Percentiles rank a stretch among this genome's conserved stretches.
phyloP scores from a whole-genome alignment of 2,113 vertebrate species.

The Patagioenas fasciata region DNA sequence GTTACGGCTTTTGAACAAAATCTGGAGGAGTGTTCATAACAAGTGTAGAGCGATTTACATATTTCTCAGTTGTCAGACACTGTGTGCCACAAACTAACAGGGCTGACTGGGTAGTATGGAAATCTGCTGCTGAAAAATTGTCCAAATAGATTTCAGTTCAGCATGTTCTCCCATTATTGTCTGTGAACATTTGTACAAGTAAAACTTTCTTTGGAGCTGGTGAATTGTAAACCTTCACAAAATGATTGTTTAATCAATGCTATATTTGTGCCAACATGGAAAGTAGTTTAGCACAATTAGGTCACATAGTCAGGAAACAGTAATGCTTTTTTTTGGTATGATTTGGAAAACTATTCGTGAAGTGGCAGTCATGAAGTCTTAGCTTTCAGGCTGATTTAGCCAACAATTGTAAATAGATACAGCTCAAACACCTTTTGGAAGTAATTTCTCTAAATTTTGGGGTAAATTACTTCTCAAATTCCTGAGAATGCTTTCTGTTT shows the following conservation, averaged over 20 bases:
- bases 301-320: background rate
- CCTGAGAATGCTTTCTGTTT: background rate
- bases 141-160: slow-evolving; percentile 48
- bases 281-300: background rate
- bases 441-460: background rate
- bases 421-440: background rate
- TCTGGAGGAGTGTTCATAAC: slow-evolving; percentile 63
- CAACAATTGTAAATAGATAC: background rate
- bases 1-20: slow-evolving; percentile 63
- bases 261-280: background rate
- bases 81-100: slow-evolving; percentile 9
- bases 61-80: slow-evolving; percentile 67
- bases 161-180: slow-evolving; percentile 14
- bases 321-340: background rate
- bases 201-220: slow-evolving; percentile 12
- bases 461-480: background rate
- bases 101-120: slow-evolving; percentile 45
- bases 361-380: background rate
- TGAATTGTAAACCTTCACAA: background rate
- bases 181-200: background rate
- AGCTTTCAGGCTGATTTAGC: background rate
- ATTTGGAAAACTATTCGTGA: background rate
- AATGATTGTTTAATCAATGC: slow-evolving; percentile 3
- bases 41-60: slow-evolving; percentile 65
- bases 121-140: slow-evolving; percentile 49